Evolutionary conservation across 2,888 invertebrate species (phyloP).

Genomic region (Apamea crenata): DNA sequence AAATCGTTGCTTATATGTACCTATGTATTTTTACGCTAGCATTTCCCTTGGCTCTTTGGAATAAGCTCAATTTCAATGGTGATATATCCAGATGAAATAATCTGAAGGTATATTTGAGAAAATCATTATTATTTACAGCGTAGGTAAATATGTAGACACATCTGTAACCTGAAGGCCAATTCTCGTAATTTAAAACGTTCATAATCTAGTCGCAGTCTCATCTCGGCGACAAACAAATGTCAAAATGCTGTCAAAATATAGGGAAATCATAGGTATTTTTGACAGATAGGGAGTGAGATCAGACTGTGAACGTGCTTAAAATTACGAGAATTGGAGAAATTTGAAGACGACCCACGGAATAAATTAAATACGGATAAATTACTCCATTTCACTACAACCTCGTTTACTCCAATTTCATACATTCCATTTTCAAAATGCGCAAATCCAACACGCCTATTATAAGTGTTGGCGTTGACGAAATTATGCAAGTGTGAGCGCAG

Average conservation of each 20-base stretch:
- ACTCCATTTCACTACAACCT: slow-evolving; percentile 5
- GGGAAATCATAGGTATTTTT: no score
- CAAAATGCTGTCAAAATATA: no score
- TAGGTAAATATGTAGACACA: background rate
- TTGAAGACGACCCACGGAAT: background rate
- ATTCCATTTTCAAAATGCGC: slow-evolving; percentile 36
- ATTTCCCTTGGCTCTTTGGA: background rate
- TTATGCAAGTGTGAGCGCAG: slow-evolving; percentile 55
- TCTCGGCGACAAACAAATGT: no score
- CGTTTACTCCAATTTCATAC: slow-evolving; percentile 15
- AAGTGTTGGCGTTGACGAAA: slow-evolving; percentile 39
- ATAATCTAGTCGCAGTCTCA: no score
- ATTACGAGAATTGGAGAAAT: no score
- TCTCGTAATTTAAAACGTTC: no score
- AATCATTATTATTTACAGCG: background rate
- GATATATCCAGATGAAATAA: background rate
- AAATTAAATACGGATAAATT: background rate
- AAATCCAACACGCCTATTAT: slow-evolving; percentile 27
- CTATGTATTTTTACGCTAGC: background rate
- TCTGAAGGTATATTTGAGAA: background rate
- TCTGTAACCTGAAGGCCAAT: no score
- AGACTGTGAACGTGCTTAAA: no score
- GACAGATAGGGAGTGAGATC: no score
- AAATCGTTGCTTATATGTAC: background rate
- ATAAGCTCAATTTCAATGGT: background rate